Evolutionary conservation across 2,113 vertebrate genomes (phyloP).

Genomic region (Cebus imitator): DNA sequence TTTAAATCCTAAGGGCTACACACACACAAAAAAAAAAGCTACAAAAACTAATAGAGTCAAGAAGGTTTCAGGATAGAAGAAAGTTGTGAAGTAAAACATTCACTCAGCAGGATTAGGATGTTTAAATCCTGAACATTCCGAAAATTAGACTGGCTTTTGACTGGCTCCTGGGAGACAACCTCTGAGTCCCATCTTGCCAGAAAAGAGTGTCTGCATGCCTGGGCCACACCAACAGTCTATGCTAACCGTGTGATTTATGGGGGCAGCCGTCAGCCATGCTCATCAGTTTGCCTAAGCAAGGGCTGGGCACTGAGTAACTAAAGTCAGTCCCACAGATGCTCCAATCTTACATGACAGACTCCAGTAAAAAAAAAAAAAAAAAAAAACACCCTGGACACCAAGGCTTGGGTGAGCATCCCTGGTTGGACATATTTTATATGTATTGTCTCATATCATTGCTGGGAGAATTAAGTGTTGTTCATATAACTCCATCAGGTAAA

Average conservation of each 20-base stretch:
- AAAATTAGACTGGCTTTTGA: not conserved
- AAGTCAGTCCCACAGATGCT: not conserved
- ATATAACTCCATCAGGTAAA: not conserved
- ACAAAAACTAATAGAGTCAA: not conserved
- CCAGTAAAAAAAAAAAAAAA: not conserved
- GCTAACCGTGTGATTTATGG: not conserved
- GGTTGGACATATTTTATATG: not conserved
- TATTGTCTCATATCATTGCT: not conserved
- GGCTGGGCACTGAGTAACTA: not conserved
- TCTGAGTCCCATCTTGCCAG: not conserved
- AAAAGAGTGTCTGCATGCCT: not conserved
- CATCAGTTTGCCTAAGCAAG: not conserved
- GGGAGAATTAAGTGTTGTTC: not conserved
- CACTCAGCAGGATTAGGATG: not conserved
- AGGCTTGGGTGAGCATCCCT: not conserved
- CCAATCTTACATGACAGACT: not conserved
- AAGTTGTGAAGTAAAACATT: not conserved
- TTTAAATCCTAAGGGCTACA: not conserved
- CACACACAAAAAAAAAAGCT: too few species aligned
- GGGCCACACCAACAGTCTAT: not conserved
- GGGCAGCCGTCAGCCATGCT: too few species aligned
- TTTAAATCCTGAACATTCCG: not conserved
- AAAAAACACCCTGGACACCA: not conserved
- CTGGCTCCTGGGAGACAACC: not conserved
- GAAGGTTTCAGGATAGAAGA: not conserved